Conservation (phyloP, 1,140 invertebrate species). For the Oryctes rhinoceros region DNA sequence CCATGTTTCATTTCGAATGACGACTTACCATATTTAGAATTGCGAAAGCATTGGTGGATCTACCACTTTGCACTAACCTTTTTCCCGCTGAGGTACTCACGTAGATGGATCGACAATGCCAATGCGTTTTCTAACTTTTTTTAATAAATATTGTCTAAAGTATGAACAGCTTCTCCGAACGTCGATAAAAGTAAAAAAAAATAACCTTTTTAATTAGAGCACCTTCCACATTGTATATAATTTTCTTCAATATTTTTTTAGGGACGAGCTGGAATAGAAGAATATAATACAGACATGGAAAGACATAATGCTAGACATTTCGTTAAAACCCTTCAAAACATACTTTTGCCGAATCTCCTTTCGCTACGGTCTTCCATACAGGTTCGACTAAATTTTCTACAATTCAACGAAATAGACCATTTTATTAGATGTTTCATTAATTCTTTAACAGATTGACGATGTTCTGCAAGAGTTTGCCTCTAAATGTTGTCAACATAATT, state of each 20-base stretch:
- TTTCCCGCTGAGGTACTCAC: too few relatives aligned
- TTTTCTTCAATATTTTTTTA: constrained; percentile 44
- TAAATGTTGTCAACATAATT: constrained; percentile 87
- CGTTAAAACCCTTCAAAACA: constrained; percentile 72
- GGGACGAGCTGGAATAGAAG: constrained; percentile 66
- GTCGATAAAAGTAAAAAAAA: too few relatives aligned
- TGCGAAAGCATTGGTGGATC: too few relatives aligned
- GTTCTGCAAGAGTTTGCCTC: constrained; percentile 91
- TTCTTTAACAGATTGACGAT: constrained; percentile 75
- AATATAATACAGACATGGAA: constrained; percentile 80
- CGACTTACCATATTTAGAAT: too few relatives aligned
- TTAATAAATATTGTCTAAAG: constrained; percentile 39
- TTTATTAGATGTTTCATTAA: not conserved
- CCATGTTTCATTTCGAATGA: too few relatives aligned
- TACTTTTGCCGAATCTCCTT: constrained; percentile 76
- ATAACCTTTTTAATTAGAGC: too few relatives aligned
- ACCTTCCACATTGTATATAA: too few relatives aligned
- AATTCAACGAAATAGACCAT: constrained; percentile 13
- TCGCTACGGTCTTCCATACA: constrained; percentile 79
- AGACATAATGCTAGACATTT: constrained; percentile 82
- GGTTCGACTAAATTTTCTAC: constrained; percentile 53
- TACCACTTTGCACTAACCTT: too few relatives aligned
- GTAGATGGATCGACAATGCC: too few relatives aligned
- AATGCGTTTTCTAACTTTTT: too few relatives aligned
- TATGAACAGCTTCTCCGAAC: too few relatives aligned